Percentiles rank a stretch among this genome's conserved stretches.
phyloP scores from a whole-genome alignment of 2,888 invertebrate genomes.

The Frankliniella fusca region DNA sequence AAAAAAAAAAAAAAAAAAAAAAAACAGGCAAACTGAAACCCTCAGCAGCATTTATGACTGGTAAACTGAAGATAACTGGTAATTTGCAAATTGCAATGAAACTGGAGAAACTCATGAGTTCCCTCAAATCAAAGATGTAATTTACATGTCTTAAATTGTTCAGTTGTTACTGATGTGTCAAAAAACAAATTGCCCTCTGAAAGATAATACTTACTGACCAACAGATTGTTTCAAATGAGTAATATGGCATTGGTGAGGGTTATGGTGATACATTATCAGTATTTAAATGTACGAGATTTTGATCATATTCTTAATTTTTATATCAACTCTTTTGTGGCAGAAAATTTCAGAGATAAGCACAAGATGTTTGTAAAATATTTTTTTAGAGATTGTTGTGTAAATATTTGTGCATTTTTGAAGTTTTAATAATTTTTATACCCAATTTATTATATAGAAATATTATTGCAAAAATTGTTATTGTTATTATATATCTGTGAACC shows the following conservation, averaged over 20 bases:
- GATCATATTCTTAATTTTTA: not conserved
- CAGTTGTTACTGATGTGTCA: not conserved
- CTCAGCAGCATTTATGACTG: slow-evolving; percentile 91
- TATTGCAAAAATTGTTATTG: not conserved
- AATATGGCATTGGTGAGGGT: not conserved
- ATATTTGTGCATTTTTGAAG: not conserved
- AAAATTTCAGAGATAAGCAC: too few relatives aligned
- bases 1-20: too few relatives aligned
- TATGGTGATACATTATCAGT: not conserved
- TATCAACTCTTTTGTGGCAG: too few relatives aligned
- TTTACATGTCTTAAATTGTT: not conserved
- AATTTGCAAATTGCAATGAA: slow-evolving; percentile 93
- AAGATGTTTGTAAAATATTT: not conserved
- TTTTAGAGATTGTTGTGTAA: not conserved
- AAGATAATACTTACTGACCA: too few relatives aligned
- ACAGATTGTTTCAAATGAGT: not conserved
- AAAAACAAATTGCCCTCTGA: not conserved
- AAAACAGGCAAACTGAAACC: slow-evolving; percentile 79
- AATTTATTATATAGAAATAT: not conserved
- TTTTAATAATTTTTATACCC: not conserved
- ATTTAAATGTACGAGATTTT: not conserved
- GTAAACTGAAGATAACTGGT: slow-evolving; percentile 89
- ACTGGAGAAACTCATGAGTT: slow-evolving; percentile 79
- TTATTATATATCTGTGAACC: not conserved
- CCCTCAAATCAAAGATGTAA: slow-evolving; percentile 65